Evolutionary conservation across 2,888 invertebrate genomes (phyloP).

Genomic region (Dilophus febrilis): DNA sequence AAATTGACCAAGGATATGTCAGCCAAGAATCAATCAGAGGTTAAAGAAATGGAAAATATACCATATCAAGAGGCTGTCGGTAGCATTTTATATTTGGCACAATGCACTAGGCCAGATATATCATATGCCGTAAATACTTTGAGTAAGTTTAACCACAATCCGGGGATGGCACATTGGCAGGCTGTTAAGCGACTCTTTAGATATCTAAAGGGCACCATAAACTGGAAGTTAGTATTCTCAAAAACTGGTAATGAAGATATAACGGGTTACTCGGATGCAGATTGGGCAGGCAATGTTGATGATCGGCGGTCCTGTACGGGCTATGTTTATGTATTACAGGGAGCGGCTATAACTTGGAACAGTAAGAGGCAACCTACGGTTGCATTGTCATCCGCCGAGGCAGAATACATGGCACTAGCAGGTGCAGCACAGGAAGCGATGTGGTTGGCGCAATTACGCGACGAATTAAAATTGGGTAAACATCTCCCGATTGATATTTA

Average conservation of each 20-base stretch:
- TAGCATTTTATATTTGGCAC: too few relatives aligned
- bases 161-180: constrained; percentile 7
- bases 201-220: constrained; percentile 5
- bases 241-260: not conserved
- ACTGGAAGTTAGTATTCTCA: not conserved
- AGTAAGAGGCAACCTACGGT: constrained; percentile 5
- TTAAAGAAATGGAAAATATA: constrained; percentile 3
- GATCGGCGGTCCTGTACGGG: constrained; percentile 6
- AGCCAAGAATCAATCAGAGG: not conserved
- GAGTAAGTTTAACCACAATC: constrained; percentile 10
- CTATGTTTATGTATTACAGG: constrained; percentile 3
- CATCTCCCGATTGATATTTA: not conserved
- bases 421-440: constrained; percentile 3
- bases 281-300: constrained; percentile 4
- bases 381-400: constrained; percentile 3
- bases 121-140: constrained; percentile 12
- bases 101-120: constrained; percentile 12
- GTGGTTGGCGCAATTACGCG: not conserved
- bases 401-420: constrained; percentile 6
- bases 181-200: constrained; percentile 10
- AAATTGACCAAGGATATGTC: constrained; percentile 7
- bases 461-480: not conserved
- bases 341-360: constrained; percentile 4
- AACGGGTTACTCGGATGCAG: constrained; percentile 1
- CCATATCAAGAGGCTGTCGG: constrained; percentile 12